These are phyloP conservation scores for Geococcyx californianus DNA, from an alignment of 2,113 vertebrate species.

Conservation along the genomic window DNA sequence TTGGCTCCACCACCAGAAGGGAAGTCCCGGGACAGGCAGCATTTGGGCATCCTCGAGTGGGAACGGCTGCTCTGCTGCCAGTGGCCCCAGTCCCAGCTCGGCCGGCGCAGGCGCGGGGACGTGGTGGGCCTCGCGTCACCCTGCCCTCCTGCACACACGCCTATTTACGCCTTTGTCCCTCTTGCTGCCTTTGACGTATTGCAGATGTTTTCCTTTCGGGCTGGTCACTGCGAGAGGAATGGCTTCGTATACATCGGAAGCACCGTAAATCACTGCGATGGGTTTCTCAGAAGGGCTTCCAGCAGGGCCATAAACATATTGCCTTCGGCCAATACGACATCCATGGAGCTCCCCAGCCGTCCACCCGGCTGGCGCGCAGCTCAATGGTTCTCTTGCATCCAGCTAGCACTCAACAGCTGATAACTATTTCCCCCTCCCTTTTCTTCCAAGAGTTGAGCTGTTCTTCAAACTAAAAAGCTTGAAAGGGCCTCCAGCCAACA, in stretches of 20 bases:
- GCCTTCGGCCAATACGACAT: slow-evolving; percentile 19
- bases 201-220: not conserved
- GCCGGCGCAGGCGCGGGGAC: not conserved
- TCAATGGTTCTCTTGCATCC: not conserved
- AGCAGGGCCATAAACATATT: slow-evolving; percentile 15
- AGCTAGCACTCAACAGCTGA: slow-evolving; percentile 40
- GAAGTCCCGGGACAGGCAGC: not conserved
- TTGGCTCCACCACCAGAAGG: rapidly evolving
- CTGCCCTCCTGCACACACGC: not conserved
- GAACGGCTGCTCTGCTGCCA: not conserved
- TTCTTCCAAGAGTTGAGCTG: not conserved
- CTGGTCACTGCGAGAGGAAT: not conserved
- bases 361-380: not conserved
- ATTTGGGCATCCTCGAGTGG: rapidly evolving
- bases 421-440: not conserved
- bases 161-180: not conserved
- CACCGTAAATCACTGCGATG: not conserved
- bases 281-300: slow-evolving; percentile 52
- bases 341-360: not conserved
- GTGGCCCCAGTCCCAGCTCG: not conserved
- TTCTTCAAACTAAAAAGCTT: slow-evolving; percentile 9
- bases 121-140: not conserved
- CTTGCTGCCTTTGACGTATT: not conserved
- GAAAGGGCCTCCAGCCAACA: not conserved
- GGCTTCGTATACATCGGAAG: not conserved